A percentile compares a stretch with the other conserved stretches of the same genome.
phyloP scores from a whole-genome alignment of 2,797 vertebrate genomes.

The Anableps anableps region DNA sequence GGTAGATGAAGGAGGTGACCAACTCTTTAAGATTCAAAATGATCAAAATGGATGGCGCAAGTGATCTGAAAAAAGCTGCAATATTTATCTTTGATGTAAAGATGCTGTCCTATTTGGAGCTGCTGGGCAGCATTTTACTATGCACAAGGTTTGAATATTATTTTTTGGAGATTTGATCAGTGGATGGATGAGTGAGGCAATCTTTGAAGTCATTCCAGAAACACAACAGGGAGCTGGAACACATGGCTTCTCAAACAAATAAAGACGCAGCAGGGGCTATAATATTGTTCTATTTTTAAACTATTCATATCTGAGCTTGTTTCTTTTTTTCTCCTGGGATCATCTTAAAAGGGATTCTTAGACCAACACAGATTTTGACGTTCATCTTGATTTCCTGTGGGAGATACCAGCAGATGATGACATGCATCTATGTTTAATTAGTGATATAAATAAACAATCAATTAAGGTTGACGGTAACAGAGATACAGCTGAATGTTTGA shows the following conservation, averaged over 20 bases:
- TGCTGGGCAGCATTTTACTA: conserved; percentile 36
- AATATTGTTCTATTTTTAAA: conserved; percentile 54
- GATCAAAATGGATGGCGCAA: neutral
- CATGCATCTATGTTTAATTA: conserved; percentile 52
- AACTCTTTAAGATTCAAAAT: conserved; percentile 7
- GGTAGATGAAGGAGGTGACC: neutral
- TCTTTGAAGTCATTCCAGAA: conserved; percentile 74
- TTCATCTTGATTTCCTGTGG: conserved; percentile 48
- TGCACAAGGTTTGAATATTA: conserved; percentile 52
- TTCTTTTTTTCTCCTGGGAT: conserved; percentile 65
- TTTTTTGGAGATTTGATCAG: conserved; percentile 50
- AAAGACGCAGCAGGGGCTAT: conserved; percentile 42
- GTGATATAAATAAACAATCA: conserved; percentile 67
- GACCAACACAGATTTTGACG: conserved; percentile 59
- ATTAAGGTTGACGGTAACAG: conserved; percentile 40
- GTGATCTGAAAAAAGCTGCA: conserved; percentile 2
- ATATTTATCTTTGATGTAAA: conserved; percentile 29
- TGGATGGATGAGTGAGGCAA: conserved; percentile 58
- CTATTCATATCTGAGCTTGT: conserved; percentile 56
- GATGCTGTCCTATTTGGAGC: conserved; percentile 27
- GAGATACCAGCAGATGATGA: conserved; percentile 9
- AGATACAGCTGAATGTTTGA: conserved; percentile 68
- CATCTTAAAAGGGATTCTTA: conserved; percentile 64
- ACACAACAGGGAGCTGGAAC: conserved; percentile 66
- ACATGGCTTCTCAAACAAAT: conserved; percentile 61